These are phyloP conservation scores for Mimas tiliae DNA, from an alignment of 2,888 invertebrate species.

Conservation along the genomic window DNA sequence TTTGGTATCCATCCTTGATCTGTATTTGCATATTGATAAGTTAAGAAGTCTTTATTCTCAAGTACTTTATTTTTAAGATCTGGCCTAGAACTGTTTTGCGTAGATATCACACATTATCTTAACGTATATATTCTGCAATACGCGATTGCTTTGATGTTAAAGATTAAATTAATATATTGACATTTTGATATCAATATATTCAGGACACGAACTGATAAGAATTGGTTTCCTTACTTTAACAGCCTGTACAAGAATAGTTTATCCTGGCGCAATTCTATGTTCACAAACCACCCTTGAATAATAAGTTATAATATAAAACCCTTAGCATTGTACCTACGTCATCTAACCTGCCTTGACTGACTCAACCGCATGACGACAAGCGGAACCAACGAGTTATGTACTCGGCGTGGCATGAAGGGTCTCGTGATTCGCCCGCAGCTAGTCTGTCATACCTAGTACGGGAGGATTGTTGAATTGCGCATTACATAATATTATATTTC, in stretches of 20 bases:
- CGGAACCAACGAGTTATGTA: constrained; percentile 12
- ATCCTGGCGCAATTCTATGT: neutral
- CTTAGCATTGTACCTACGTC: neutral
- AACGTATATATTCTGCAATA: neutral
- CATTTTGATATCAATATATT: neutral
- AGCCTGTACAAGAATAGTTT: neutral
- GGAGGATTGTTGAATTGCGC: constrained; percentile 18
- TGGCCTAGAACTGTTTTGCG: neutral
- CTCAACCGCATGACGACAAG: constrained; percentile 12
- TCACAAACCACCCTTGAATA: too few species aligned
- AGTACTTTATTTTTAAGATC: neutral
- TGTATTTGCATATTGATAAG: neutral
- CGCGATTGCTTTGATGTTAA: neutral
- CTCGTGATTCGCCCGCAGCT: constrained; percentile 11
- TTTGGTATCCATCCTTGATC: neutral
- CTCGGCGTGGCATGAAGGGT: constrained; percentile 21
- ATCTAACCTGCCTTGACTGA: constrained; percentile 6
- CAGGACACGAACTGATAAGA: neutral
- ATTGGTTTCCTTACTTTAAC: neutral
- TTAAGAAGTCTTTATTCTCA: neutral
- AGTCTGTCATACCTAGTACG: constrained; percentile 8
- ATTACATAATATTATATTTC: neutral
- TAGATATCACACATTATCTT: neutral
- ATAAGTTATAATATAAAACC: neutral
- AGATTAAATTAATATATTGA: neutral